Evolutionary conservation across 1,140 invertebrate species (phyloP).

Genomic region (Aleiodes sp.): DNA sequence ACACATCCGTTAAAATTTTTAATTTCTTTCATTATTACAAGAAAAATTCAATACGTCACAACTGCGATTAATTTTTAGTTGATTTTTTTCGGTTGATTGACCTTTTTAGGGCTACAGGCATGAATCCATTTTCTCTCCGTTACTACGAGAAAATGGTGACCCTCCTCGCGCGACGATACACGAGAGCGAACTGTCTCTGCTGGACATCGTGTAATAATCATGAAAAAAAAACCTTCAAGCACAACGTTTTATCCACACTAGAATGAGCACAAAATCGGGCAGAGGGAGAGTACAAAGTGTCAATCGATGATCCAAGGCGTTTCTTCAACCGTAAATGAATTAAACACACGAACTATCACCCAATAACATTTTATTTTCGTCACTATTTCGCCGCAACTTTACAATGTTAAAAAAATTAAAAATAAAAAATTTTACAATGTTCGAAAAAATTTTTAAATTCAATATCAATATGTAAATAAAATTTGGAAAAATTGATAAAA

Average conservation of each 20-base stretch:
- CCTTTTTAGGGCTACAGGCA: too few species aligned
- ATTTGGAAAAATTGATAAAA: too few species aligned
- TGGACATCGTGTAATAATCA: slow-evolving; percentile 19
- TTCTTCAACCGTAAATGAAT: slow-evolving; percentile 34
- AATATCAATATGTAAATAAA: too few species aligned
- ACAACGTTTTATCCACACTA: slow-evolving; percentile 34
- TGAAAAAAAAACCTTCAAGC: neutral
- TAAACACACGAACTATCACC: slow-evolving; percentile 1
- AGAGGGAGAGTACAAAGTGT: slow-evolving; percentile 15
- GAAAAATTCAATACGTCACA: too few species aligned
- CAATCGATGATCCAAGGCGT: slow-evolving; percentile 32
- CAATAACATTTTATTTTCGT: slow-evolving; percentile 19
- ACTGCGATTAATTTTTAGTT: too few species aligned
- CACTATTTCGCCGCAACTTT: neutral
- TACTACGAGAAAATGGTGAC: too few species aligned
- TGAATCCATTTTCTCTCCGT: too few species aligned
- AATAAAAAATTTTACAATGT: too few species aligned
- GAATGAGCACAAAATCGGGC: slow-evolving; percentile 35
- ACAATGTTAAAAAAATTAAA: neutral
- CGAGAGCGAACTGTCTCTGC: slow-evolving; percentile 16
- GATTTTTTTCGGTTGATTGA: too few species aligned
- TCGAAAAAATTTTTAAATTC: too few species aligned
- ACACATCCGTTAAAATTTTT: too few species aligned
- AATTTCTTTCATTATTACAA: too few species aligned
- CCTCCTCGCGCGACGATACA: slow-evolving; percentile 3